Evolutionary conservation across 2,888 invertebrate species (phyloP), one percentile per base, ranked within the genome.

Genomic region (Syrphus vitripennis): DNA sequence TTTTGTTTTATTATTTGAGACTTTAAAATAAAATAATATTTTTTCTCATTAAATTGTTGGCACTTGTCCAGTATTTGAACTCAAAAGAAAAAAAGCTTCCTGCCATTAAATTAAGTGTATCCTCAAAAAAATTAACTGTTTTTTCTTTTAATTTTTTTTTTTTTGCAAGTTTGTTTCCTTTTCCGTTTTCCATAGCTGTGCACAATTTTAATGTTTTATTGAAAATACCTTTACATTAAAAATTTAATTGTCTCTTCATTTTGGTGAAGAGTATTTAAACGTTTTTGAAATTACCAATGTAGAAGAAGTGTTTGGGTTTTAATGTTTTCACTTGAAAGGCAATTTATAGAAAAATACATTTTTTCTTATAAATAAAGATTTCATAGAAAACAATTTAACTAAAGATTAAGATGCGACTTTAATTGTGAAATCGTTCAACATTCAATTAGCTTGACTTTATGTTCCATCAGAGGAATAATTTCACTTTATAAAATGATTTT

Each of bases 61-160:
- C 57, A 57, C 19, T 57, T 19, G 19, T 57, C 57, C 57, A 57
- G 29, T 57, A 29, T 34, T 57, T 57, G 57, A 57, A 57, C 57
- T 57, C 26, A 6, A 4, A n/a, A n/a, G n/a, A n/a, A n/a, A n/a
- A n/a, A 48, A 48, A 57, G 16, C 57, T 57, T 16, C 19, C 31
- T 5, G 57, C 31, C 19, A 34, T 57, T 57, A 1, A 19, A 57
- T 57, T 57, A 16, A 57, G 57, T 57, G 57, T n/a, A n/a, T 19
- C 31, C 31, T 57, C 9, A 16, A 31, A 31, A 12, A 19, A 31
- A 19, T 19, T 19, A n/a, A 26, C 45, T 10, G 4, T 1, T 53
- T n/a, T 53, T n/a, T 7, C 4, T 53, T 26, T n/a, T 10, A 3
- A 2, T 53, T n/a, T 53, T n/a, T 7, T 9, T 53, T 26, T n/a